Evolutionary conservation across 2,797 vertebrate genomes (phyloP), one percentile per base, ranked within the genome.

Genomic region (Molossus alvarezi): DNA sequence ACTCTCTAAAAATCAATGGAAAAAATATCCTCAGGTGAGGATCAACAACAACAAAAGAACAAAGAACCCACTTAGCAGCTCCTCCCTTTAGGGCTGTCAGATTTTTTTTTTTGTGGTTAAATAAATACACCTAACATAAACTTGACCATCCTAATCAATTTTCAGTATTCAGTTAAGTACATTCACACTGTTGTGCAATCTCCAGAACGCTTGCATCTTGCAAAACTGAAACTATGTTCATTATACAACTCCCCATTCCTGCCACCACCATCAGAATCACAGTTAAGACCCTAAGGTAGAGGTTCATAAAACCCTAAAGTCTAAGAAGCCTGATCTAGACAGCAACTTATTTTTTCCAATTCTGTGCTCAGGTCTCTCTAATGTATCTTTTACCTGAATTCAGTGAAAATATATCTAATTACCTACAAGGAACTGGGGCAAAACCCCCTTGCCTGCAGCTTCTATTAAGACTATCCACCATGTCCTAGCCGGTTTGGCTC

Each of bases 311-410:
- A 77, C 12, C 37, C 76, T 17, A 18, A 7, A 29, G 29, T 67
- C n/a, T 71, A 25, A 92, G 55, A 71, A 67, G 29, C 0, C 12
- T 92, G 20, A 67, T 37, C 9, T 17, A 37, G n/a, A 71, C 5
- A 64, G 65, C 29, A 57, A 41, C 51, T 60, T 95, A n/a, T 21
- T 88, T n/a, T 81, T 64, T 71, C 64, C 48, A 92, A 55, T 71
- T 81, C 48, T 25, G 6, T 51, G 67, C 6, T 20, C 6, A 73
- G 57, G 10, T 84, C 23, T 23, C 23, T 23, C 18, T 80, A 53
- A 62, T 15, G 2, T 21, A 55, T 45, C 37, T 75, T 88, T 87
- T 58, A 64, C 60, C 51, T 72, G 33, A 33, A 64, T 81, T 75
- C 72, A 82, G 64, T 79, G 93, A 57, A 64, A 75, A 90, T 29